Percentiles rank a stretch among this genome's conserved stretches.
phyloP scores from a whole-genome alignment of 2,113 vertebrate genomes.

The Tetrao urogallus region DNA sequence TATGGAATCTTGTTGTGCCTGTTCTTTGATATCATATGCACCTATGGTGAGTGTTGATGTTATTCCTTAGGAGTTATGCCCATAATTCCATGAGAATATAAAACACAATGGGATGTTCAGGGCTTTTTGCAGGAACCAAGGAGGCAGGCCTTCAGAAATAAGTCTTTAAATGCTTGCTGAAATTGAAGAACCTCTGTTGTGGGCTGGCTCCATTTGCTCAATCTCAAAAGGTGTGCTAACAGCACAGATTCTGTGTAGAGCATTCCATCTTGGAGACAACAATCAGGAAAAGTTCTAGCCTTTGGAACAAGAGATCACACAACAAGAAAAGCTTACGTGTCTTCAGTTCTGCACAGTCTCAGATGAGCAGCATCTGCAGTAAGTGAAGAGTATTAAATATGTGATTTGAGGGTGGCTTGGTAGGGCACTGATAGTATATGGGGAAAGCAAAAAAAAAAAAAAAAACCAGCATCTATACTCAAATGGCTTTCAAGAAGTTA shows the following conservation, averaged over 20 bases:
- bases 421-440: not conserved
- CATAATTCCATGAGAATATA: not conserved
- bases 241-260: not conserved
- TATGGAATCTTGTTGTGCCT: not conserved
- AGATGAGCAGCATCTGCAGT: not conserved
- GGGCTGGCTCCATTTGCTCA: not conserved
- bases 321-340: not conserved
- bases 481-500: not conserved
- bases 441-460: not conserved
- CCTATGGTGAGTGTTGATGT: not conserved
- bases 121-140: not conserved
- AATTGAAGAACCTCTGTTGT: not conserved
- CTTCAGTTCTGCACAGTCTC: not conserved
- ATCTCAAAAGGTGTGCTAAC: not conserved
- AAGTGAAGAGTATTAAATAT: not conserved
- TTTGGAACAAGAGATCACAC: not conserved
- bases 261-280: not conserved
- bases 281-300: not conserved
- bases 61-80: not conserved
- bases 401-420: not conserved
- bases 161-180: not conserved
- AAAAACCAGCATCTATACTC: not conserved
- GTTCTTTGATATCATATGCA: not conserved
- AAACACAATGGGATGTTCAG: not conserved
- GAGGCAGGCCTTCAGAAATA: not conserved